Conservation (phyloP, 2,797 vertebrate genomes). For the Alfaro cultratus region DNA sequence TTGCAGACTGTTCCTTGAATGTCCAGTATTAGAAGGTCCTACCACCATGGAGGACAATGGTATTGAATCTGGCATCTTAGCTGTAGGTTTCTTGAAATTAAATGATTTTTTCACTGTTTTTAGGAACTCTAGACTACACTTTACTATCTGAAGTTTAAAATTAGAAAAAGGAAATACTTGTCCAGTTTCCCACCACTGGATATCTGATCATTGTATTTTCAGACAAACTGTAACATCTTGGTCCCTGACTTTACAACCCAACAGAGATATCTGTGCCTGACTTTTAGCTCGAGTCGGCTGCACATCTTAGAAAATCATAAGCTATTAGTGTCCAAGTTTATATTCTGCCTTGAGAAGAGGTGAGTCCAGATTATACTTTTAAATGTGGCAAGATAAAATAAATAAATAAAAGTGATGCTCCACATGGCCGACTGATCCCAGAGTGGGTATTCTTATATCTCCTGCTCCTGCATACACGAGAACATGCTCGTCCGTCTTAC, state of each 20-base stretch:
- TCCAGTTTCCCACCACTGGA: neutral
- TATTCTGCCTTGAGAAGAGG: slow-evolving; percentile 17
- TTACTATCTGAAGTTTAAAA: neutral
- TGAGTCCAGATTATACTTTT: slow-evolving; percentile 1
- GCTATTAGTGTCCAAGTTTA: slow-evolving; percentile 19
- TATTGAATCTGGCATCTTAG: neutral
- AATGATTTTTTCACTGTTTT: neutral
- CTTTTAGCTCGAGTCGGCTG: slow-evolving; percentile 3
- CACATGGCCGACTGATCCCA: neutral
- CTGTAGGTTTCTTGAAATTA: neutral
- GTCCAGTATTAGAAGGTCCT: neutral
- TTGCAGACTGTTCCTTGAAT: neutral
- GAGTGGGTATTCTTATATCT: slow-evolving; percentile 18
- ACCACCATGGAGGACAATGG: neutral
- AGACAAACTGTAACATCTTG: neutral
- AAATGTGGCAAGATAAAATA: neutral
- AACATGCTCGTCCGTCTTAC: neutral
- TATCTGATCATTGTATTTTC: neutral
- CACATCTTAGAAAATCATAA: slow-evolving; percentile 23
- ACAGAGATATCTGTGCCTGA: slow-evolving; percentile 21
- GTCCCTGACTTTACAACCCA: neutral
- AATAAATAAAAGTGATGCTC: neutral
- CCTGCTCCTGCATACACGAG: slow-evolving; percentile 6
- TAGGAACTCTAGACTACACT: neutral
- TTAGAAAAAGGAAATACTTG: neutral